Evolutionary conservation across 2,888 invertebrate genomes (phyloP).

Genomic region (Lampropteryx suffumata): DNA sequence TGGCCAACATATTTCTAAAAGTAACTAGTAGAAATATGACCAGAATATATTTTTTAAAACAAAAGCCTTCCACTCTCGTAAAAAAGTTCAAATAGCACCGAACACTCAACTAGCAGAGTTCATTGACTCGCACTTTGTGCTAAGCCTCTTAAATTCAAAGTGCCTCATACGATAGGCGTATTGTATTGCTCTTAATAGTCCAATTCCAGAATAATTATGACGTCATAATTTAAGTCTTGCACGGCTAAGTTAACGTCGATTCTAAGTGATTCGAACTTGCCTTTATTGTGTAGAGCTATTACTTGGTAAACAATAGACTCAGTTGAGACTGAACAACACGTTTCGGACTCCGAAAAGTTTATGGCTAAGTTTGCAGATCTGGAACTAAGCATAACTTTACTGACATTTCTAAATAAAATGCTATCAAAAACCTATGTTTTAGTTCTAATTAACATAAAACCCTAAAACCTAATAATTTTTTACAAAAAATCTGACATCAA

Average conservation of each 20-base stretch:
- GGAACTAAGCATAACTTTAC: too few relatives aligned
- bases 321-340: background rate
- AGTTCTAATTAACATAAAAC: too few relatives aligned
- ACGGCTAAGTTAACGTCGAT: slow-evolving; percentile 30
- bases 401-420: too few relatives aligned
- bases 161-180: slow-evolving; percentile 17
- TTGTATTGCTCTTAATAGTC: slow-evolving; percentile 19
- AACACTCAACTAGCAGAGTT: background rate
- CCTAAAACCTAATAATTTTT: too few relatives aligned
- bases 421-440: too few relatives aligned
- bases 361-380: background rate
- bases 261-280: slow-evolving; percentile 35
- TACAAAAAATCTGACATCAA: too few relatives aligned
- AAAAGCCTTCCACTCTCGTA: too few relatives aligned
- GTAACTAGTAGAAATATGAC: too few relatives aligned
- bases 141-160: slow-evolving; percentile 6
- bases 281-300: slow-evolving; percentile 31
- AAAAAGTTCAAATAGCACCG: too few relatives aligned
- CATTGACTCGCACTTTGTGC: slow-evolving; percentile 2
- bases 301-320: slow-evolving; percentile 20
- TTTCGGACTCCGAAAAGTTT: slow-evolving; percentile 12
- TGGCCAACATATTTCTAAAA: too few relatives aligned
- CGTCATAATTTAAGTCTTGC: slow-evolving; percentile 21
- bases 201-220: slow-evolving; percentile 26
- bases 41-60: background rate